Evolutionary conservation across 2,888 invertebrate species (phyloP).

Genomic region (Heliconius ethilla): DNA sequence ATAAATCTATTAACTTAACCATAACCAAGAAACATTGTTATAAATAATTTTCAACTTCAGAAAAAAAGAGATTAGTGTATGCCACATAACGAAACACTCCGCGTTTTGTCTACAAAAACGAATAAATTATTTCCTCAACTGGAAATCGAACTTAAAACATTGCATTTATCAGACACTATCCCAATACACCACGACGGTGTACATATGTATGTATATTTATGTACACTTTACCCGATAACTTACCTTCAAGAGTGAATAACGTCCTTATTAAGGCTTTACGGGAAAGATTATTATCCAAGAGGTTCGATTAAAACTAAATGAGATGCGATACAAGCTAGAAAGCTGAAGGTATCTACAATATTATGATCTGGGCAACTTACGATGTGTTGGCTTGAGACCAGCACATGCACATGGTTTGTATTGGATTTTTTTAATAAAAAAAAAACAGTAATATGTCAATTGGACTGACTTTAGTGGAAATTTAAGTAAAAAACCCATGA

Average conservation of each 20-base stretch:
- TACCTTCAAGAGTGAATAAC: constrained; percentile 40
- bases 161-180: neutral
- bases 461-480: neutral
- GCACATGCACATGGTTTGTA: neutral
- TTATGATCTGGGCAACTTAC: constrained; percentile 48
- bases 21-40: no score
- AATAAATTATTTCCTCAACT: neutral
- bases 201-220: constrained; percentile 6
- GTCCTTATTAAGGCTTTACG: constrained; percentile 45
- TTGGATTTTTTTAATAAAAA: neutral
- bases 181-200: neutral
- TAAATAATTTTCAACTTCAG: no score
- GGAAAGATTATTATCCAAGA: constrained; percentile 47
- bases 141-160: neutral
- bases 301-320: constrained; percentile 55
- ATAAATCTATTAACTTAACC: no score
- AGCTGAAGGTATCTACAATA: constrained; percentile 50
- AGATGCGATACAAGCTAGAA: constrained; percentile 52
- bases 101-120: neutral
- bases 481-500: no score
- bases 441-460: no score
- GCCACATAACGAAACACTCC: neutral
- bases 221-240: constrained; percentile 24
- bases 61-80: no score
- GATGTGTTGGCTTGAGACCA: constrained; percentile 44